A percentile compares a stretch with the other conserved stretches of the same genome.
Evolutionary conservation across 2,888 invertebrate species (phyloP).

Genomic region (Physocephala rufipes): DNA sequence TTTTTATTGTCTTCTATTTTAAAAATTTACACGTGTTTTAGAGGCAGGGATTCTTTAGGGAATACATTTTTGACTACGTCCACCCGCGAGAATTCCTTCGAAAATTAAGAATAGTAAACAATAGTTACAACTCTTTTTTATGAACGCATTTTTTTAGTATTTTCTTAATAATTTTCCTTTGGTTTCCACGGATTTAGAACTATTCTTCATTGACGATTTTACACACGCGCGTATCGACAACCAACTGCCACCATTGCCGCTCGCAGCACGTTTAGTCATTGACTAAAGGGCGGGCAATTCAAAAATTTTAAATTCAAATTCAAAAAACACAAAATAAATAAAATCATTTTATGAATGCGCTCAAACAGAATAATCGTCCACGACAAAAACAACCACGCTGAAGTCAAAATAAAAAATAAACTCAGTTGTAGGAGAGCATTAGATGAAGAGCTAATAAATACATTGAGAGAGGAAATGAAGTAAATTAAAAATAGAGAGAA

Average conservation of each 20-base stretch:
- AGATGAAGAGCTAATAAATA: not conserved
- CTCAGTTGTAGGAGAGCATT: not conserved
- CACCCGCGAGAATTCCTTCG: no score
- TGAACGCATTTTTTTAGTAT: no score
- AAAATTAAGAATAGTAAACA: no score
- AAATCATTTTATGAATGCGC: slow-evolving; percentile 58
- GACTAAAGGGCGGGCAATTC: slow-evolving; percentile 64
- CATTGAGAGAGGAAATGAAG: not conserved
- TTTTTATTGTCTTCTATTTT: no score
- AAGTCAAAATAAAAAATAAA: not conserved
- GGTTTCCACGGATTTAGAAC: not conserved
- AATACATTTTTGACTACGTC: no score
- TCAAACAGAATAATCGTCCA: slow-evolving; percentile 29
- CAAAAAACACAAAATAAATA: slow-evolving; percentile 58
- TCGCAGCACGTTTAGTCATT: slow-evolving; percentile 59
- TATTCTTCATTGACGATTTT: not conserved
- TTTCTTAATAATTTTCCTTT: slow-evolving; percentile 2
- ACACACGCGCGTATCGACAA: slow-evolving; percentile 44
- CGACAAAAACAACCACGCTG: not conserved
- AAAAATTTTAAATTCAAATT: slow-evolving; percentile 61
- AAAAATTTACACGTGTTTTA: no score
- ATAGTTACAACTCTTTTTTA: no score
- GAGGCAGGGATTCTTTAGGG: no score
- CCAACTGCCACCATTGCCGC: slow-evolving; percentile 29
- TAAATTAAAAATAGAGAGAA: not conserved